A percentile compares a stretch with the other conserved stretches of the same genome.
These are phyloP conservation scores for Scaptomyza montana DNA, from an alignment of 1,140 invertebrate genomes.

Conservation along the genomic window DNA sequence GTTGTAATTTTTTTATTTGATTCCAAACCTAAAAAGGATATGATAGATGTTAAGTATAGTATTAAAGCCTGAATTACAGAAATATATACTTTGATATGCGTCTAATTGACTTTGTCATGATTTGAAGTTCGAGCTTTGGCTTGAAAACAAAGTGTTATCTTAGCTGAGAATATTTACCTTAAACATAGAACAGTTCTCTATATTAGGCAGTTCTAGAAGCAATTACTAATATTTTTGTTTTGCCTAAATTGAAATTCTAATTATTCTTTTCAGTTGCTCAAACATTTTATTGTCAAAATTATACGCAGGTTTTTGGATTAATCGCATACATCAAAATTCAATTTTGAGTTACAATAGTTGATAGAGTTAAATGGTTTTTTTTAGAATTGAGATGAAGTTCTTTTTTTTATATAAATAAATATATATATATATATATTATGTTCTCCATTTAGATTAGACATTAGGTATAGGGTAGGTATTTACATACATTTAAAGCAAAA, in stretches of 20 bases:
- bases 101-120: constrained; percentile 65
- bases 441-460: constrained; percentile 8
- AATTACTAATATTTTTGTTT: background rate
- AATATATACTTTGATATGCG: constrained; percentile 56
- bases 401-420: constrained; percentile 46
- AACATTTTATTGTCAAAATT: constrained; percentile 72
- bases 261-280: constrained; percentile 33
- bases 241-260: constrained; percentile 25
- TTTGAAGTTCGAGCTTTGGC: constrained; percentile 29
- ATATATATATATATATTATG: constrained; percentile 30
- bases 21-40: background rate
- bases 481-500: constrained; percentile 69
- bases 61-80: constrained; percentile 27
- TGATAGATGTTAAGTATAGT: constrained; percentile 4
- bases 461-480: constrained; percentile 24
- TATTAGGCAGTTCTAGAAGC: constrained; percentile 48
- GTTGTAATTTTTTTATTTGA: constrained; percentile 9
- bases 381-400: constrained; percentile 14
- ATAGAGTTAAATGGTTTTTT: constrained; percentile 13
- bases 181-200: constrained; percentile 29
- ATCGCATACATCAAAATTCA: constrained; percentile 57
- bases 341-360: constrained; percentile 54
- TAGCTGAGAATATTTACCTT: constrained; percentile 34
- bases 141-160: constrained; percentile 32
- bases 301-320: constrained; percentile 56